phyloP scores from a whole-genome alignment of 2,113 vertebrate genomes.

The chimpanzee (Pan troglodytes) region NHGRI_mPanTro3-v2.1_pri NC_072408.2:130298501-130299000 shows the following conservation, averaged over 20 bases:
- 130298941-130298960: constrained; percentile 80
- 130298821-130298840: constrained; percentile 81
- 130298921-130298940: constrained; percentile 78
- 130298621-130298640: constrained; percentile 93
- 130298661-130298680: constrained; percentile 95
- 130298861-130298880: constrained; percentile 86
- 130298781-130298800: constrained; percentile 78
- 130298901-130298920: constrained; percentile 79
- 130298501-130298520: constrained; percentile 96
- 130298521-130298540: constrained; percentile 95
- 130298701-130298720: constrained; percentile 95
- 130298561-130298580: constrained; percentile 94
- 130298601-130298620: constrained; percentile 94
- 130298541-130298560: constrained; percentile 91
- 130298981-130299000: constrained; percentile 78
- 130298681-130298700: constrained; percentile 98
- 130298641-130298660: constrained; percentile 94
- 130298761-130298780: constrained; percentile 80
- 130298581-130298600: constrained; percentile 94
- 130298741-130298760: constrained; percentile 84
- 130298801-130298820: constrained; percentile 84
- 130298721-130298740: constrained; percentile 96
- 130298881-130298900: constrained; percentile 74
- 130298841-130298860: constrained; percentile 82
- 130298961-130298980: constrained; percentile 84